A percentile compares a stretch with the other conserved stretches of the same genome.
phyloP scores from a whole-genome alignment of 2,113 vertebrate genomes.

The Scomber japonicus region DNA sequence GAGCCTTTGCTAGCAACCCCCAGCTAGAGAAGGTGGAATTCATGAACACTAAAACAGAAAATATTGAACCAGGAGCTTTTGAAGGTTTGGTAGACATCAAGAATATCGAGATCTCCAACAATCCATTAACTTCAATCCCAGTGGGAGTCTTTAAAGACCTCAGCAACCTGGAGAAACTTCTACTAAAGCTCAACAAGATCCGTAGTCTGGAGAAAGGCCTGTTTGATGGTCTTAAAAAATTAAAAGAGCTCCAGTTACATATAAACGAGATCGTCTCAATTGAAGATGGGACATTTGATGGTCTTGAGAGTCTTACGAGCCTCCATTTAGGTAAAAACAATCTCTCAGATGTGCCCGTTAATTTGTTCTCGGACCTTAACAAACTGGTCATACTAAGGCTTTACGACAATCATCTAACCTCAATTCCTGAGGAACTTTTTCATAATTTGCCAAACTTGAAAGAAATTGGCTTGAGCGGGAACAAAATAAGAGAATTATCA shows the following conservation, averaged over 20 bases:
- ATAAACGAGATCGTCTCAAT: slow-evolving; percentile 80
- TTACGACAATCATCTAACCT: slow-evolving; percentile 84
- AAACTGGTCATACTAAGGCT: slow-evolving; percentile 78
- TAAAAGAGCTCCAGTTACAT: slow-evolving; percentile 77
- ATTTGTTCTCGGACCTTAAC: slow-evolving; percentile 80
- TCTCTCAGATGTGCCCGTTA: slow-evolving; percentile 70
- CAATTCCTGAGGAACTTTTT: slow-evolving; percentile 82
- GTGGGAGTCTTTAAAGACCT: slow-evolving; percentile 83
- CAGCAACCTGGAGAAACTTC: slow-evolving; percentile 74
- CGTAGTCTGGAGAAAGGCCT: slow-evolving; percentile 77
- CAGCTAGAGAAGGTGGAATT: slow-evolving; percentile 83
- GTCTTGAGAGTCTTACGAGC: slow-evolving; percentile 74
- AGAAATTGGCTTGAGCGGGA: slow-evolving; percentile 81
- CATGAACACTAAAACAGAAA: slow-evolving; percentile 69
- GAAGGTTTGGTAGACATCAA: slow-evolving; percentile 78
- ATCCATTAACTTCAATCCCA: slow-evolving; percentile 68
- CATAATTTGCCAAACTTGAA: slow-evolving; percentile 70
- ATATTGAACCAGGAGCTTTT: slow-evolving; percentile 86
- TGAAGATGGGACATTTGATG: slow-evolving; percentile 85
- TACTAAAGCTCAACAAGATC: slow-evolving; percentile 82
- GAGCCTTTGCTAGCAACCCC: slow-evolving; percentile 81
- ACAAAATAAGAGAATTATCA: slow-evolving; percentile 80
- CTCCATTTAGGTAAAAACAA: slow-evolving; percentile 86
- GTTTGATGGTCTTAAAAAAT: slow-evolving; percentile 80
- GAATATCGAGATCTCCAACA: slow-evolving; percentile 80